Evolutionary conservation across 2,888 invertebrate genomes (phyloP).

Genomic region (Drosophila meridiana): DNA sequence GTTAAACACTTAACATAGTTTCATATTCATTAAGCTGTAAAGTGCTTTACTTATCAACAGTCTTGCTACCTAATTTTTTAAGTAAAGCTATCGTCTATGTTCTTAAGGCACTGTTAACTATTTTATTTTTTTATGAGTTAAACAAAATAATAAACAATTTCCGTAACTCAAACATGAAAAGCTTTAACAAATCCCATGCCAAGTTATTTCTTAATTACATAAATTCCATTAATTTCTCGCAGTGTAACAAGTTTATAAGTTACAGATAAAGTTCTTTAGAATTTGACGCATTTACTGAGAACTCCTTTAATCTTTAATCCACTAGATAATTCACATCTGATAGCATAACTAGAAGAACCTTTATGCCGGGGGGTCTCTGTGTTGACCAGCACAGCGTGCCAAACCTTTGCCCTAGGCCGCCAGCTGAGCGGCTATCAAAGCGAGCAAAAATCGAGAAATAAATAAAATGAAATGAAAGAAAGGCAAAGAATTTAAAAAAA

Average conservation of each 20-base stretch:
- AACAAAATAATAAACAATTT: not conserved
- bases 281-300: conserved; percentile 6
- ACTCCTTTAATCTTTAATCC: conserved; percentile 29
- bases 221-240: not conserved
- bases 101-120: not conserved
- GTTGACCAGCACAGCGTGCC: conserved; percentile 26
- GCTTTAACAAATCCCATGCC: not conserved
- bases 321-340: conserved; percentile 44
- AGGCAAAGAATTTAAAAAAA: conserved; percentile 1
- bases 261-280: not conserved
- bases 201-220: not conserved
- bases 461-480: not conserved
- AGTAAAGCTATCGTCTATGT: not conserved
- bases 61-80: not conserved
- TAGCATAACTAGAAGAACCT: conserved; percentile 16
- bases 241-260: not conserved
- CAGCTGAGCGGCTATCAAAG: conserved; percentile 27
- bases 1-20: not conserved
- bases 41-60: not conserved
- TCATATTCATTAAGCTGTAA: not conserved
- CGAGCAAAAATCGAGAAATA: conserved; percentile 4
- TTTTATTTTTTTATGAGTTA: too few relatives aligned
- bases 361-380: not conserved
- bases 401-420: conserved; percentile 52
- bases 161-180: not conserved